These are phyloP conservation scores for Chironomus striatipennis DNA, from an alignment of 1,140 invertebrate genomes.

Conservation along the genomic window DNA sequence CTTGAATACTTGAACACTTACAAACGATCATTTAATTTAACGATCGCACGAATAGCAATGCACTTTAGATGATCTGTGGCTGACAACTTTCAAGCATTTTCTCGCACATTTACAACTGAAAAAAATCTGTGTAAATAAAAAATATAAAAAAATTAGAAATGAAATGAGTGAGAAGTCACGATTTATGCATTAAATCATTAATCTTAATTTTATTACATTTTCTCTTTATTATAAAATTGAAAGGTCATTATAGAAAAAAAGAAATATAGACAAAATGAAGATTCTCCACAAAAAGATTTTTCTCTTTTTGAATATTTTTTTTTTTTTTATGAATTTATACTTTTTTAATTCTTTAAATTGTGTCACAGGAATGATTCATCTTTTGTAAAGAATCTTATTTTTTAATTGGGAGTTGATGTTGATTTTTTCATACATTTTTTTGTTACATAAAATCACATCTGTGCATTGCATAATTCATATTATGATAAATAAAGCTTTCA, in stretches of 20 bases:
- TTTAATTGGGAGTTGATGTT: not conserved
- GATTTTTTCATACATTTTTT: no score
- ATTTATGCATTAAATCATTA: conserved; percentile 3
- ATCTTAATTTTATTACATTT: conserved; percentile 15
- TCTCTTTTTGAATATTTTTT: not conserved
- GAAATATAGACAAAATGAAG: not conserved
- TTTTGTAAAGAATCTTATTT: conserved; percentile 14
- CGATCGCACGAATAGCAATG: no score
- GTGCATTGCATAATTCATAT: not conserved
- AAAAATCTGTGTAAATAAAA: no score
- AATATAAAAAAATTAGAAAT: no score
- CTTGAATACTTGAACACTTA: no score
- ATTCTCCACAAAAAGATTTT: not conserved
- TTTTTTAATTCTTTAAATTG: no score
- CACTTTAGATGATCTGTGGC: no score
- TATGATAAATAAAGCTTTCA: conserved; percentile 11
- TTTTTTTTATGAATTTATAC: not conserved
- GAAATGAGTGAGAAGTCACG: no score
- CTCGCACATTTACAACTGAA: no score
- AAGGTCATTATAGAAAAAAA: conserved; percentile 11
- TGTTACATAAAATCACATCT: conserved; percentile 8
- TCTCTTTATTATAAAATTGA: conserved; percentile 15
- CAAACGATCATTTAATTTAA: no score
- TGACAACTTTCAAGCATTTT: no score
- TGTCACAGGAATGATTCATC: conserved; percentile 6